These are phyloP conservation scores for Pachyrhynchus sulphureomaculatus DNA, from an alignment of 1,140 invertebrate genomes.

Conservation along the genomic window DNA sequence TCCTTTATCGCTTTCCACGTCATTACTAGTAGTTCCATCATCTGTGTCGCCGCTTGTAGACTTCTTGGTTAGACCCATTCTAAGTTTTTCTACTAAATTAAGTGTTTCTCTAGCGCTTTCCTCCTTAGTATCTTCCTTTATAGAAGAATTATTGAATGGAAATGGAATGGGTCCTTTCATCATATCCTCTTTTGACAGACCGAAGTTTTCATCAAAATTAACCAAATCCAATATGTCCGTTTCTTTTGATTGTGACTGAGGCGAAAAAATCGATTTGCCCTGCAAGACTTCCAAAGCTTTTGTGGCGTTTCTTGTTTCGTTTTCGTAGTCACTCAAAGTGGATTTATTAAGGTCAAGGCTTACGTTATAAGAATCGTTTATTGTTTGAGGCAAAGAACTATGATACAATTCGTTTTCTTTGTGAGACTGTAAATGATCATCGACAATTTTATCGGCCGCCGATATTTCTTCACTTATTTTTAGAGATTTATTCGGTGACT, in stretches of 20 bases:
- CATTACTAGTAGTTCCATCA: conserved; percentile 33
- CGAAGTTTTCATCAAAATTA: conserved; percentile 66
- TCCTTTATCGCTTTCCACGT: conserved; percentile 22
- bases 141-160: conserved; percentile 62
- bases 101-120: conserved; percentile 73
- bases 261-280: conserved; percentile 67
- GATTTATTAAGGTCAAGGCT: conserved; percentile 20
- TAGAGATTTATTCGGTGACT: conserved; percentile 6
- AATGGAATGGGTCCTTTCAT: conserved; percentile 63
- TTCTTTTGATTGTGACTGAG: conserved; percentile 65
- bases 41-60: conserved; percentile 53
- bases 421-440: conserved; percentile 29
- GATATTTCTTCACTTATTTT: conserved; percentile 34
- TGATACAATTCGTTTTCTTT: conserved; percentile 11
- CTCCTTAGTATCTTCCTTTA: conserved; percentile 78
- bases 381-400: background rate
- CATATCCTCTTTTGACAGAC: conserved; percentile 60
- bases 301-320: conserved; percentile 25
- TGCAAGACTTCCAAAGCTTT: conserved; percentile 32
- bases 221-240: conserved; percentile 65
- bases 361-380: conserved; percentile 15
- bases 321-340: conserved; percentile 22
- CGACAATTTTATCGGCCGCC: conserved; percentile 32
- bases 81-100: conserved; percentile 75
- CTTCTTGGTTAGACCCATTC: conserved; percentile 68